Percentiles rank a stretch among this genome's conserved stretches.
phyloP scores from a whole-genome alignment of 2,797 vertebrate genomes.

The Psittacula echo region DNA sequence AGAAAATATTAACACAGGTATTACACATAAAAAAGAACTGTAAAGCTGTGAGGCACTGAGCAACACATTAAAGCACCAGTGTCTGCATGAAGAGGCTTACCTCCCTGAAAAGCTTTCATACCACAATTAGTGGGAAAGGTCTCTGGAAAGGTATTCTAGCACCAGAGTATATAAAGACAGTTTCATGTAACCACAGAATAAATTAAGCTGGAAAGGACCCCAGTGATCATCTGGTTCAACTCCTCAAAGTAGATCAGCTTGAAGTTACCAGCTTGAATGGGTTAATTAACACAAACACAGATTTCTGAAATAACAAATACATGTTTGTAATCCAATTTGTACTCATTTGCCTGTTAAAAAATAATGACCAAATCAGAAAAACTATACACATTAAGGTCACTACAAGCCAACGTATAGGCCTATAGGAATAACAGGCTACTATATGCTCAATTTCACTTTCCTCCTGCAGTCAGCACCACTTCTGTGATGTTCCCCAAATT shows the following conservation, averaged over 20 bases:
- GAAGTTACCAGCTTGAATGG: neutral
- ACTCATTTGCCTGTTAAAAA: neutral
- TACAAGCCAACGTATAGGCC: neutral
- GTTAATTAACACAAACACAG: neutral
- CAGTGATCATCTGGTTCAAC: neutral
- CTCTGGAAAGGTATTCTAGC: neutral
- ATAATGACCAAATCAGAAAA: neutral
- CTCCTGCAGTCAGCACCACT: neutral
- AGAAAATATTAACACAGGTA: neutral
- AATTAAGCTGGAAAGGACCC: neutral
- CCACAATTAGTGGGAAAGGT: neutral
- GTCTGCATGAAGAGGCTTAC: neutral
- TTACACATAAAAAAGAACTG: neutral
- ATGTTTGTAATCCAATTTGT: neutral
- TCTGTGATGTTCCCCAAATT: neutral
- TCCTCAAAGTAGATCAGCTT: neutral
- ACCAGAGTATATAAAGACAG: neutral
- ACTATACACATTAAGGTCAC: neutral
- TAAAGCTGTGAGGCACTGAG: neutral
- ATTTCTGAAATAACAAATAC: neutral
- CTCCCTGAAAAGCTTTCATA: neutral
- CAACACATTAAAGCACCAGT: neutral
- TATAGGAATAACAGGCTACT: neutral
- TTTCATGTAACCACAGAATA: neutral
- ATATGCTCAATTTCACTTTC: neutral